Percentiles rank a stretch among this genome's conserved stretches.
These are phyloP conservation scores for Pheucticus melanocephalus DNA, from an alignment of 2,113 vertebrate species.

Conservation along the genomic window DNA sequence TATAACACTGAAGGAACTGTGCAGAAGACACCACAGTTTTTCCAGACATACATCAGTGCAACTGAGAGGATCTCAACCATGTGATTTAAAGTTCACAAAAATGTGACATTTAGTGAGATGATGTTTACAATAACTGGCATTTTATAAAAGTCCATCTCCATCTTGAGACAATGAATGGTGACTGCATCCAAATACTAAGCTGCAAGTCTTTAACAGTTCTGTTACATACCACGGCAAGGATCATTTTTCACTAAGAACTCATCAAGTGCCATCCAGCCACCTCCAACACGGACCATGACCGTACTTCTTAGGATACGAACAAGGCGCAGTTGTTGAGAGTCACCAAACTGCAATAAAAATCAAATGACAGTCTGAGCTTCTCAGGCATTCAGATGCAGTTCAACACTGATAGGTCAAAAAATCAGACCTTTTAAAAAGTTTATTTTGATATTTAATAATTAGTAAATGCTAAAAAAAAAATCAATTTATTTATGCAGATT, in stretches of 20 bases:
- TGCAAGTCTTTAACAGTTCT: not conserved
- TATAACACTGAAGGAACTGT: not conserved
- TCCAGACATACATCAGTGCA: conserved; percentile 1
- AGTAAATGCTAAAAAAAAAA: conserved; percentile 60
- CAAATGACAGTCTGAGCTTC: conserved; percentile 32
- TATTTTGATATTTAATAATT: conserved; percentile 65
- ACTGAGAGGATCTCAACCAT: not conserved
- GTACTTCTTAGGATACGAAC: conserved; percentile 96
- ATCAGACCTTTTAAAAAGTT: conserved; percentile 21
- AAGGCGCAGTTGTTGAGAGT: conserved; percentile 95
- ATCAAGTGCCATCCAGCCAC: conserved; percentile 98
- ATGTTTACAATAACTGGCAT: conserved; percentile 10
- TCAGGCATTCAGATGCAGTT: not conserved
- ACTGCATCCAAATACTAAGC: not conserved
- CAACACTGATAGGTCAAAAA: conserved; percentile 9
- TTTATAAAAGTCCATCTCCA: not conserved
- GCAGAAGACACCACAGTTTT: conserved; percentile 8
- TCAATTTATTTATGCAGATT: conserved; percentile 51
- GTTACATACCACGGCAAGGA: conserved; percentile 91
- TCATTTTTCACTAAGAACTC: conserved; percentile 99
- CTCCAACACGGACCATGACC: conserved; percentile 97
- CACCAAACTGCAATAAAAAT: conserved; percentile 85
- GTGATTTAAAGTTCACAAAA: conserved; percentile 29
- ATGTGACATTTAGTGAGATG: conserved; percentile 27
- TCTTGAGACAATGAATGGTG: not conserved